Evolutionary conservation across 2,797 vertebrate genomes (phyloP).

Genomic region (Sebastiscus tertius): DNA sequence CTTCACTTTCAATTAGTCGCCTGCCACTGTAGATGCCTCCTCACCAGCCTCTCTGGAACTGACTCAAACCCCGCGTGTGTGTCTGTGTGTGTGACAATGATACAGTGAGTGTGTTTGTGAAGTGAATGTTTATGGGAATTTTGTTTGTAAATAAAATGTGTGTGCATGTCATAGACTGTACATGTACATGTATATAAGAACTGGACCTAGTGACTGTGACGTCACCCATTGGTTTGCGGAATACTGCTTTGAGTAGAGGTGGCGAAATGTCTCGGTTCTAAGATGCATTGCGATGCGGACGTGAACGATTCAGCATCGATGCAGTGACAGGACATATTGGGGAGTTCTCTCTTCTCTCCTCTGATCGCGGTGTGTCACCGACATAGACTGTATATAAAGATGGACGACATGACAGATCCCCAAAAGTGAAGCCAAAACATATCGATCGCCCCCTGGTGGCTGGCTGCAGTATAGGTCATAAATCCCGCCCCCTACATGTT

Average conservation of each 20-base stretch:
- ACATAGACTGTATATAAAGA: no score
- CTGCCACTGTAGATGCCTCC: conserved; percentile 45
- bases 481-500: no score
- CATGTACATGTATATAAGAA: neutral
- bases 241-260: no score
- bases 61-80: conserved; percentile 31
- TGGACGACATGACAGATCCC: no score
- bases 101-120: conserved; percentile 7
- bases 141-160: neutral
- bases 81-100: neutral
- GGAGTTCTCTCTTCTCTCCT: no score
- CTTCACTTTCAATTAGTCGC: conserved; percentile 65
- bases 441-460: no score
- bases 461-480: no score
- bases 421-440: no score
- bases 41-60: conserved; percentile 45
- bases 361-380: no score
- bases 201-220: neutral
- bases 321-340: no score
- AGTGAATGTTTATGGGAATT: neutral
- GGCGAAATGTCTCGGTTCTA: no score
- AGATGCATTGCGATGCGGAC: neutral
- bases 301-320: no score
- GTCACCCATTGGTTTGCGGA: neutral
- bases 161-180: neutral